Percentiles rank a stretch among this genome's conserved stretches.
Conservation (phyloP, 2,888 invertebrate genomes). For the Doris montereyensis region DNA sequence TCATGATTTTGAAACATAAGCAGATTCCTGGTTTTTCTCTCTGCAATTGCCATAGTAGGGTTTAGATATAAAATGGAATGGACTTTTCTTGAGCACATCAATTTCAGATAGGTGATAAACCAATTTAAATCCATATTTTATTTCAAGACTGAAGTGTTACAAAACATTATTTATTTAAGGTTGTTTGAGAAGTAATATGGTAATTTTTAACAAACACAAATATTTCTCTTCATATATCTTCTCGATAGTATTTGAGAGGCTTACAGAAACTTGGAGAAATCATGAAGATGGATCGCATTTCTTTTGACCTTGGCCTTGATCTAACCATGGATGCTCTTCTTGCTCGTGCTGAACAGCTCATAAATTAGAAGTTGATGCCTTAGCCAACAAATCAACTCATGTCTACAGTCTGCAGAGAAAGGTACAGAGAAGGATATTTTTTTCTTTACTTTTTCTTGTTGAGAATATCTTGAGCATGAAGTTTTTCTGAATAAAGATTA, state of each 20-base stretch:
- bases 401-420: slow-evolving; percentile 49
- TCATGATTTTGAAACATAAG: too few species aligned
- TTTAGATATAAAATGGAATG: too few species aligned
- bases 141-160: too few species aligned
- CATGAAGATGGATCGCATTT: slow-evolving; percentile 88
- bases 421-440: too few species aligned
- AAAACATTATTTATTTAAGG: not conserved
- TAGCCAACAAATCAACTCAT: slow-evolving; percentile 77
- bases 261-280: slow-evolving; percentile 87
- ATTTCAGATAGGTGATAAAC: too few species aligned
- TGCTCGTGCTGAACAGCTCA: slow-evolving; percentile 87
- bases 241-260: slow-evolving; percentile 46
- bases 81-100: too few species aligned
- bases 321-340: slow-evolving; percentile 88
- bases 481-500: too few species aligned
- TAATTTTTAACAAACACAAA: not conserved
- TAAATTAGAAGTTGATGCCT: slow-evolving; percentile 86
- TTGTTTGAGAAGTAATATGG: not conserved
- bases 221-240: not conserved
- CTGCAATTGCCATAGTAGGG: too few species aligned
- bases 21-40: too few species aligned
- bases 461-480: too few species aligned
- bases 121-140: too few species aligned
- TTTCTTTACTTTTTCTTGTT: too few species aligned
- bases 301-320: slow-evolving; percentile 85